Percentiles rank a stretch among this genome's conserved stretches.
phyloP scores from a whole-genome alignment of 2,113 vertebrate species.

The Sisor rabdophorus region DNA sequence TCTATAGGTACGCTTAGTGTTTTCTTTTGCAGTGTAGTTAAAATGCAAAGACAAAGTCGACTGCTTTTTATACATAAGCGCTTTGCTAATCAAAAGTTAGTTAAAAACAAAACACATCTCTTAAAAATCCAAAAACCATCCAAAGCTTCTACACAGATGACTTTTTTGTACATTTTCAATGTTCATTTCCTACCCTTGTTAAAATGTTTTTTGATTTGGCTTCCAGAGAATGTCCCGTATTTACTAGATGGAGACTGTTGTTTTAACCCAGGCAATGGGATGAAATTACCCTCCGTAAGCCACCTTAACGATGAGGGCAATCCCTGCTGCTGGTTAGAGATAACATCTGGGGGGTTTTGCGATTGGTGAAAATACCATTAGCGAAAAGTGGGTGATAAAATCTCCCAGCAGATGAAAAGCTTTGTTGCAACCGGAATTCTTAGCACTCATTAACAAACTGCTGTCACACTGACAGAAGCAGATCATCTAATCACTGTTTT shows the following conservation, averaged over 20 bases:
- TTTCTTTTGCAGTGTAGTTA: constrained; percentile 24
- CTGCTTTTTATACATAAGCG: constrained; percentile 22
- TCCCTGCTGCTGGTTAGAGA: constrained; percentile 36
- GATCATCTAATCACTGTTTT: neutral
- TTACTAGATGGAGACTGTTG: constrained; percentile 59
- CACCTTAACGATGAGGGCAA: constrained; percentile 48
- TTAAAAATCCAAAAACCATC: neutral
- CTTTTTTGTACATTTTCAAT: neutral
- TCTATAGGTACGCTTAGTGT: neutral
- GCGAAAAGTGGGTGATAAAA: constrained; percentile 39
- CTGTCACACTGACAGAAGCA: constrained; percentile 12
- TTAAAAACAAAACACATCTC: neutral
- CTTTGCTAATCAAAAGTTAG: constrained; percentile 38
- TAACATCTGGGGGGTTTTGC: constrained; percentile 37
- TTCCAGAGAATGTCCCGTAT: constrained; percentile 54
- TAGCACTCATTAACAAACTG: constrained; percentile 4
- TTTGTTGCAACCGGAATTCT: neutral
- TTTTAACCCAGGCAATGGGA: constrained; percentile 66
- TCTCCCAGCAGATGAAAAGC: constrained; percentile 35
- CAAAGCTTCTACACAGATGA: neutral
- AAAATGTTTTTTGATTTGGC: constrained; percentile 50
- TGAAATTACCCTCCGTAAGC: constrained; percentile 58
- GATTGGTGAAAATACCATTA: constrained; percentile 34
- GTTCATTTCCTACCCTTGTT: neutral
- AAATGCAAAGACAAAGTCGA: constrained; percentile 12